A percentile compares a stretch with the other conserved stretches of the same genome.
phyloP scores from a whole-genome alignment of 2,113 vertebrate species.

The Marmota monax region DNA sequence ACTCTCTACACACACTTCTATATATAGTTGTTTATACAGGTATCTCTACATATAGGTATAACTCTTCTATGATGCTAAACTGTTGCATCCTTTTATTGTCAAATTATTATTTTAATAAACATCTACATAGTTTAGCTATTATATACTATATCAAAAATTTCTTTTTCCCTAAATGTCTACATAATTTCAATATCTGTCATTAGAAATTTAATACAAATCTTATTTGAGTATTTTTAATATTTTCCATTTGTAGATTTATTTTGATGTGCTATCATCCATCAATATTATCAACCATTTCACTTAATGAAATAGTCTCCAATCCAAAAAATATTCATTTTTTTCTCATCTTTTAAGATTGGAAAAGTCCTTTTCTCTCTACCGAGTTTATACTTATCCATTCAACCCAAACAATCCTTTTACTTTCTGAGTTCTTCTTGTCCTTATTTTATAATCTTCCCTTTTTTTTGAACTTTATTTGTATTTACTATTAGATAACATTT shows the following conservation, averaged over 20 bases:
- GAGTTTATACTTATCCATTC: neutral
- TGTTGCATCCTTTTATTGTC: neutral
- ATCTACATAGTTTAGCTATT: neutral
- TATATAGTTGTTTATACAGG: neutral
- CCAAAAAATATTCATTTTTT: neutral
- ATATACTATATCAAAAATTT: neutral
- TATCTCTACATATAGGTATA: neutral
- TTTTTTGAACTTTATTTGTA: neutral
- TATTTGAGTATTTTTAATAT: neutral
- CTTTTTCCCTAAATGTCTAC: neutral
- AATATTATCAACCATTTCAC: neutral
- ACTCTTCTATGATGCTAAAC: neutral
- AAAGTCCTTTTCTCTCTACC: neutral
- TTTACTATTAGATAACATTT: neutral
- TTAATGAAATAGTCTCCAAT: neutral
- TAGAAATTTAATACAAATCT: neutral
- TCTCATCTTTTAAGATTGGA: neutral
- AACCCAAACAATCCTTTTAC: neutral
- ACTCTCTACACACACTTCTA: rapidly evolving
- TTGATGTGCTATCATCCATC: neutral
- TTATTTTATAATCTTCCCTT: neutral
- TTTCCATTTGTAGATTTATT: neutral
- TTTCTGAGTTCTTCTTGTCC: neutral
- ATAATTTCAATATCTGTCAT: neutral
- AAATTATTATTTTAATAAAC: neutral